phyloP scores from a whole-genome alignment of 1,140 invertebrate species.

The Zaprionus davidi region DNA sequence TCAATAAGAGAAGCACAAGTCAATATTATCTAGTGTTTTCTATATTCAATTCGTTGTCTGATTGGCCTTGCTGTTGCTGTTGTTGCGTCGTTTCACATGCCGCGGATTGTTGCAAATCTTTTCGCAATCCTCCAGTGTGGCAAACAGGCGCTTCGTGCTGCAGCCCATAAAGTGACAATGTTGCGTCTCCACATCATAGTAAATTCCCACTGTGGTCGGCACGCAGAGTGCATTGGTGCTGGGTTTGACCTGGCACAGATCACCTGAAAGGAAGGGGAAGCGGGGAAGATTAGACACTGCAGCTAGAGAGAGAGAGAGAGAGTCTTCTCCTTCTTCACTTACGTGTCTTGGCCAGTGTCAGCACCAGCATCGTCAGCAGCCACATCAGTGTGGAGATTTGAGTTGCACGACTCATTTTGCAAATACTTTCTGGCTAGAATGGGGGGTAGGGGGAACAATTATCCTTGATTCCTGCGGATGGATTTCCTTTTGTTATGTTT shows the following conservation, averaged over 20 bases:
- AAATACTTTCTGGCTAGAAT: constrained; percentile 28
- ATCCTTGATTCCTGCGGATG: background rate
- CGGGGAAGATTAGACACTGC: background rate
- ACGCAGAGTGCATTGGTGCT: constrained; percentile 63
- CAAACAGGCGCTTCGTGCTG: constrained; percentile 64
- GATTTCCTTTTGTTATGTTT: background rate
- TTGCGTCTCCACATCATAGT: constrained; percentile 71
- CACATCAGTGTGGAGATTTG: constrained; percentile 29
- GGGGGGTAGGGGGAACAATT: background rate
- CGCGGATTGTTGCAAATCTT: constrained; percentile 75
- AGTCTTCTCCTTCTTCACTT: constrained; percentile 21
- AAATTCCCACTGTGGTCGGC: constrained; percentile 70
- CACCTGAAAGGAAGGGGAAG: constrained; percentile 40
- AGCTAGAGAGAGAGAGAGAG: background rate
- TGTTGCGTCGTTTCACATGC: constrained; percentile 57
- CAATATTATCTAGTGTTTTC: constrained; percentile 28
- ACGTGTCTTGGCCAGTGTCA: constrained; percentile 53
- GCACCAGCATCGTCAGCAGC: constrained; percentile 36
- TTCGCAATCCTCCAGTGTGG: constrained; percentile 69
- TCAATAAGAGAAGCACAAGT: constrained; percentile 33
- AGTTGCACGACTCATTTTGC: constrained; percentile 42
- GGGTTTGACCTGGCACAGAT: constrained; percentile 66
- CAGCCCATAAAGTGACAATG: constrained; percentile 72
- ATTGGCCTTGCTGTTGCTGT: constrained; percentile 53
- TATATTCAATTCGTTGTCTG: constrained; percentile 68